These are phyloP conservation scores for Typhlomys cinereus DNA, from an alignment of 2,113 vertebrate species.

Conservation along the genomic window DNA sequence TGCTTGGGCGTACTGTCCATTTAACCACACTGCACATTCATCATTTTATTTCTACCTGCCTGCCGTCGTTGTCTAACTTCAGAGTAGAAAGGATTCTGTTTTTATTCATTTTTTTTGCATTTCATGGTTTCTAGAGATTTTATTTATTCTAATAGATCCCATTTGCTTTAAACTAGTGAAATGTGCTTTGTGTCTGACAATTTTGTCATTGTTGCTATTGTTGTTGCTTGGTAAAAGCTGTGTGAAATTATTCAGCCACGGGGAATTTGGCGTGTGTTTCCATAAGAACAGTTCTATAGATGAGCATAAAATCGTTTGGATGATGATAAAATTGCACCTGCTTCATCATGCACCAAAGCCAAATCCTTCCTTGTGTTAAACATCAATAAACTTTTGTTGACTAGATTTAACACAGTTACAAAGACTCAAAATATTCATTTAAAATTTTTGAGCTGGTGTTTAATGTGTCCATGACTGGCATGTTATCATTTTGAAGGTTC, in stretches of 20 bases:
- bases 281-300: not conserved
- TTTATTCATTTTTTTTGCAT: constrained; percentile 7
- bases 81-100: not conserved
- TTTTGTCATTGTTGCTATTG: too few relatives aligned
- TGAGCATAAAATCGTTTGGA: not conserved
- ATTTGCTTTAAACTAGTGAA: constrained; percentile 22
- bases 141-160: not conserved
- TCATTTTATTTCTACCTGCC: constrained; percentile 34
- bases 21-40: constrained; percentile 51
- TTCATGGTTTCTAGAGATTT: constrained; percentile 18
- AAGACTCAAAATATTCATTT: not conserved
- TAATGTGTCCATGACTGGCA: not conserved
- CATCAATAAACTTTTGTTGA: constrained; percentile 10
- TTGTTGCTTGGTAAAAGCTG: not conserved
- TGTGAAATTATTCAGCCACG: not conserved
- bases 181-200: not conserved
- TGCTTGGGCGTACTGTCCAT: not conserved
- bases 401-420: not conserved
- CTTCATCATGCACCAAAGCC: not conserved
- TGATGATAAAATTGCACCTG: not conserved
- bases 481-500: not conserved
- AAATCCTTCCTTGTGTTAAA: not conserved
- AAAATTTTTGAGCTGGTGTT: not conserved
- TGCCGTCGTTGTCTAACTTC: constrained; percentile 5
- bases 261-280: not conserved